phyloP scores from a whole-genome alignment of 2,888 invertebrate species.

The Rotaria magnacalcarata region DNA sequence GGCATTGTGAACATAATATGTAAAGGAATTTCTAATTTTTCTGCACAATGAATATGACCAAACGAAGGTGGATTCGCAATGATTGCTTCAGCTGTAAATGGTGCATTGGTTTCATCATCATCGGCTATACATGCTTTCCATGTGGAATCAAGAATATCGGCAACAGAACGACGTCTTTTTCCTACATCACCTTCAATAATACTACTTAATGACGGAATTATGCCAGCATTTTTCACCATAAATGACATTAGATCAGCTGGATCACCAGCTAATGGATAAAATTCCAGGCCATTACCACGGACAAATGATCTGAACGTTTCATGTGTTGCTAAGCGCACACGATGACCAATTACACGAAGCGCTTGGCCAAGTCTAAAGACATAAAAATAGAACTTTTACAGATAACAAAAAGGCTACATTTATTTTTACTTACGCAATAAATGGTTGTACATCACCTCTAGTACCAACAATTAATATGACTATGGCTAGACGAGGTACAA shows the following conservation, averaged over 20 bases:
- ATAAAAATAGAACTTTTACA: not conserved
- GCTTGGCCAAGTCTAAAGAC: not conserved
- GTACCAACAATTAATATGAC: not conserved
- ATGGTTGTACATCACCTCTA: not conserved
- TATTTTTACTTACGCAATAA: not conserved
- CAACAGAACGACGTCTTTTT: not conserved
- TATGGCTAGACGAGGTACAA: not conserved
- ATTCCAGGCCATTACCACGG: constrained; percentile 19
- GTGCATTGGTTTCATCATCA: constrained; percentile 18
- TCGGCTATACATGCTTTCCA: constrained; percentile 3
- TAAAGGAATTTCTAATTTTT: constrained; percentile 31
- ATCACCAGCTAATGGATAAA: constrained; percentile 35
- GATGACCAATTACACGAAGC: not conserved
- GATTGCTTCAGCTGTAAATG: constrained; percentile 12
- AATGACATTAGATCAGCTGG: constrained; percentile 32
- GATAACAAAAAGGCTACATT: too few relatives aligned
- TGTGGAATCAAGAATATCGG: constrained; percentile 12
- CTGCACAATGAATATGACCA: constrained; percentile 36
- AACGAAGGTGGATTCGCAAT: constrained; percentile 30
- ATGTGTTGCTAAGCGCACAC: constrained; percentile 32
- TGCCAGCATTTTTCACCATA: constrained; percentile 34
- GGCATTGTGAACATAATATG: constrained; percentile 31
- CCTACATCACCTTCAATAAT: not conserved
- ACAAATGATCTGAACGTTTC: constrained; percentile 21
- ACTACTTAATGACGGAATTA: constrained; percentile 19